Conservation (phyloP, 2,797 vertebrate species). For the Nannoperca obscura region DNA sequence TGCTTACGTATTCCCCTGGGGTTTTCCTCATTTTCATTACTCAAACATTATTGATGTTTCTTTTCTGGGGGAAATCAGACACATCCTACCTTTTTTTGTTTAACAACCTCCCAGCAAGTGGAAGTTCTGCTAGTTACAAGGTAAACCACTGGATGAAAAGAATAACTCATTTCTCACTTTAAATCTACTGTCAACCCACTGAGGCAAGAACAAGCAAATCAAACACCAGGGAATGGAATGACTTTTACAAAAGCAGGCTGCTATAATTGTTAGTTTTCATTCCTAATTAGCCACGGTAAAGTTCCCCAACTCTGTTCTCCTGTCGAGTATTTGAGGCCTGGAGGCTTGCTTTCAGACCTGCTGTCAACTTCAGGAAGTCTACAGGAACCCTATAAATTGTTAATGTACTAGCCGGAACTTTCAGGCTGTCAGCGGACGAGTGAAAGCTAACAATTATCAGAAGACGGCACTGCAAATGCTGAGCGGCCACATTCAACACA, state of each 20-base stretch:
- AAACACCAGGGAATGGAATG: constrained; percentile 35
- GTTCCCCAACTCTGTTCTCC: constrained; percentile 44
- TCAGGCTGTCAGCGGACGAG: constrained; percentile 41
- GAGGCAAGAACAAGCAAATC: constrained; percentile 28
- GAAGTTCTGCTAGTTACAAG: constrained; percentile 26
- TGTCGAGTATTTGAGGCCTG: constrained; percentile 46
- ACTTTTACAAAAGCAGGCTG: constrained; percentile 48
- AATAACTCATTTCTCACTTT: constrained; percentile 60
- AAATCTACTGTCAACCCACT: constrained; percentile 27
- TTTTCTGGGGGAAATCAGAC: constrained; percentile 3
- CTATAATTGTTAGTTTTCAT: constrained; percentile 69
- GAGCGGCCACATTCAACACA: constrained; percentile 18
- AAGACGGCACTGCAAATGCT: background rate
- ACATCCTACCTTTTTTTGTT: constrained; percentile 5
- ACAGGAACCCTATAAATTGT: constrained; percentile 59
- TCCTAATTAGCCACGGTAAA: constrained; percentile 64
- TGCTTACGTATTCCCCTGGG: background rate
- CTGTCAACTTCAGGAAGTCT: constrained; percentile 73
- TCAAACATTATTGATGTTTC: background rate
- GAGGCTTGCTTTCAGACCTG: constrained; percentile 60
- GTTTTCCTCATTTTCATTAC: background rate
- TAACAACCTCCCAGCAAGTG: constrained; percentile 21
- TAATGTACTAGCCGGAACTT: constrained; percentile 52
- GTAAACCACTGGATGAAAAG: constrained; percentile 32
- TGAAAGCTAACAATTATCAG: constrained; percentile 61